Evolutionary conservation across 2,888 invertebrate genomes (phyloP), one percentile per base, ranked within the genome.

Genomic region (Diarsia brunnea): DNA sequence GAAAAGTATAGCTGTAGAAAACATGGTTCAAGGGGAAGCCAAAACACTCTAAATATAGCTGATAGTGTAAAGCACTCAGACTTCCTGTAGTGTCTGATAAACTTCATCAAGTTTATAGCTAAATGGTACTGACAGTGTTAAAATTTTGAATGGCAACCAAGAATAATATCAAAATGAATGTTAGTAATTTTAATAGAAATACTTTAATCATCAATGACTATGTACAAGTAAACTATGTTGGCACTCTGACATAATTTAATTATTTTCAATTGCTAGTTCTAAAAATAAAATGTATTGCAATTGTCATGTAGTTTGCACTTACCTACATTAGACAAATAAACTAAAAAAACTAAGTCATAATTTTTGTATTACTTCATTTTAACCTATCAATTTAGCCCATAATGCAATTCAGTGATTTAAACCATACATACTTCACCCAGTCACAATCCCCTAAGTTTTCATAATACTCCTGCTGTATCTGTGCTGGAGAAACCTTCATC

Each of bases 371-470:
- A n/a, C n/a, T n/a, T n/a, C n/a, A n/a, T n/a, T n/a, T n/a, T n/a
- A n/a, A n/a, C n/a, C n/a, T n/a, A n/a, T n/a, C n/a, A n/a, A 24
- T 43, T 43, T 16, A 7, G 24, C 7, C 8, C 5, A 4, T 24
- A 24, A 24, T 19, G 8, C n/a, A 38, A 31, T 49, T 19, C 12
- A 51, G 4, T 14, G 10, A 55, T n/a, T 27, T 4, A 66, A 51
- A 10, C 0, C 5, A 31, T 69, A 94, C 95, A 93, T 88, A 96
- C 96, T 94, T 95, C 4, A 96, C 93, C 96, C 96, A 96, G 90
- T 97, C 97, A 85, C 97, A 95, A 79, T 97, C 97, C 3, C 97
- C 96, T 65, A 97, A 91, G 88, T 96, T 96, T 90, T 97, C 97
- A 89, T 94, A 97, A 93, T 97, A 97, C 78, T 97, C 94, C 87